Conservation (phyloP, 2,113 vertebrate genomes). For the Vulpes lagopus region DNA sequence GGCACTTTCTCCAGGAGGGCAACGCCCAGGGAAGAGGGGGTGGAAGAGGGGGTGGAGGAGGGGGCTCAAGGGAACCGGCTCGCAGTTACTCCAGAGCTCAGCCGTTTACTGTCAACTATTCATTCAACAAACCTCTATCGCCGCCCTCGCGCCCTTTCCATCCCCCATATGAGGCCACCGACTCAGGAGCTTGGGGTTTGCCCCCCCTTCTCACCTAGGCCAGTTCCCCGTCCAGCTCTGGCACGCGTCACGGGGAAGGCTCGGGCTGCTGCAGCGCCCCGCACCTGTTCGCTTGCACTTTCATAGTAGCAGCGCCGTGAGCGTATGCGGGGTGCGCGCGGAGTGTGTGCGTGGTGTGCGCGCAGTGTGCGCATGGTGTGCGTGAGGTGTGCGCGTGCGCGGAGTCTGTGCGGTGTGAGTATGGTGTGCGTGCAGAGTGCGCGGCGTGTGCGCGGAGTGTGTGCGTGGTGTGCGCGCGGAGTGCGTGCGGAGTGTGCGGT, state of each 20-base stretch:
- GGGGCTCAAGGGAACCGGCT: not conserved
- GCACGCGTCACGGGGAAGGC: no score
- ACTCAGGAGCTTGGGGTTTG: not conserved
- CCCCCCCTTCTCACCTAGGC: not conserved
- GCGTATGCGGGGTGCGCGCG: no score
- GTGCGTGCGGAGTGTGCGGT: fast-evolving
- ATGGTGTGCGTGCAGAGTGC: no score
- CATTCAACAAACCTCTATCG: not conserved
- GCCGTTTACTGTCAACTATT: not conserved
- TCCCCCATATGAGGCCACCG: not conserved
- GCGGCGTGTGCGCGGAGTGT: no score
- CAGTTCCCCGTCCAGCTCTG: not conserved
- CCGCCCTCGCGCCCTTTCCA: not conserved
- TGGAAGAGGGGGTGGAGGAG: fast-evolving
- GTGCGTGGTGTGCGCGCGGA: no score
- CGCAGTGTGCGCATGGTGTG: no score
- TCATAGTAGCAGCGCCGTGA: no score
- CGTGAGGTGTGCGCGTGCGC: no score
- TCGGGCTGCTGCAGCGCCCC: no score
- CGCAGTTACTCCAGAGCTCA: not conserved
- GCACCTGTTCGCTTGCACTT: no score
- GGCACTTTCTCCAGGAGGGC: not conserved
- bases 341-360: no score
- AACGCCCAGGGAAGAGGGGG: not conserved
- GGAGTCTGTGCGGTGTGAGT: not conserved